A percentile compares a stretch with the other conserved stretches of the same genome.
These are phyloP conservation scores for Tetramorium simillimum DNA, from an alignment of 1,140 invertebrate species.

Conservation along the genomic window DNA sequence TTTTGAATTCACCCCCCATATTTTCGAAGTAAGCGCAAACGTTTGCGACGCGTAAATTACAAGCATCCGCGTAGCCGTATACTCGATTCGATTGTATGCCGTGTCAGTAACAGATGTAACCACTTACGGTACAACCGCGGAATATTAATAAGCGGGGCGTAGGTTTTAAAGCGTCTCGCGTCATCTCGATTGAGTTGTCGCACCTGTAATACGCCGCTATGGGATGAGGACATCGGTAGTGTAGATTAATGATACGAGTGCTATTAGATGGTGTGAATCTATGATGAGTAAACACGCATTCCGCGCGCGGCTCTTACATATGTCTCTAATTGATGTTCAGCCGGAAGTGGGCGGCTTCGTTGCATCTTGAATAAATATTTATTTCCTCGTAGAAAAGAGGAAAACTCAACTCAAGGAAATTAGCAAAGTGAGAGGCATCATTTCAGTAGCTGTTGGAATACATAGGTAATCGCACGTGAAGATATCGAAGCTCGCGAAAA, in stretches of 20 bases:
- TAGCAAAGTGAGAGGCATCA: conserved; percentile 50
- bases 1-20: background rate
- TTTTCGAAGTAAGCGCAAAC: conserved; percentile 2
- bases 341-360: conserved; percentile 13
- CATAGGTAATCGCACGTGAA: conserved; percentile 50
- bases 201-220: conserved; percentile 50
- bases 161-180: conserved; percentile 58
- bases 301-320: background rate
- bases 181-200: conserved; percentile 63
- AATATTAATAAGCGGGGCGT: conserved; percentile 67
- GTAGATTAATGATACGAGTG: conserved; percentile 53
- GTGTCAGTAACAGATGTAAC: conserved; percentile 41
- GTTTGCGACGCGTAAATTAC: conserved; percentile 2
- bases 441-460: conserved; percentile 29
- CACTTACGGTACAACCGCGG: conserved; percentile 42
- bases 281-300: conserved; percentile 11
- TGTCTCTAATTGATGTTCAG: conserved; percentile 38
- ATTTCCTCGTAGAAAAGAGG: conserved; percentile 23
- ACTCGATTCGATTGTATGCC: conserved; percentile 33
- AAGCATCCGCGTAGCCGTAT: conserved; percentile 7
- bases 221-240: conserved; percentile 24
- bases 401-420: conserved; percentile 24
- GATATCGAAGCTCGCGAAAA: conserved; percentile 26
- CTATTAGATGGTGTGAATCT: conserved; percentile 11
- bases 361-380: conserved; percentile 33